These are phyloP conservation scores for Eristalis arbustorum DNA, from an alignment of 2,888 invertebrate genomes.

Conservation along the genomic window DNA sequence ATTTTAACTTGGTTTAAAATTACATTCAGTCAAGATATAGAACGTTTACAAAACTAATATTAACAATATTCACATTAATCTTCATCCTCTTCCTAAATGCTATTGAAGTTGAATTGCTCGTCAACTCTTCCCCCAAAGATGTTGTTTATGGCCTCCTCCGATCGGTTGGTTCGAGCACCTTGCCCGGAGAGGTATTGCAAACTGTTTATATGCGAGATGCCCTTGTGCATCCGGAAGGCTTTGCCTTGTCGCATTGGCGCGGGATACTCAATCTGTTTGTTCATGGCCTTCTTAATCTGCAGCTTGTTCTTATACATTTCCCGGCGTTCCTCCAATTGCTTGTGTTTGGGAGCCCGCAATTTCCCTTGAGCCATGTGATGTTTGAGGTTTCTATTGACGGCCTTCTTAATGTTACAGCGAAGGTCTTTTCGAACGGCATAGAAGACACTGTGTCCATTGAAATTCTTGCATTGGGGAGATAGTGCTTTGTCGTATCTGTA, in stretches of 20 bases:
- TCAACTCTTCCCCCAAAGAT: constrained; percentile 37
- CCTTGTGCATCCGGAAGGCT: constrained; percentile 53
- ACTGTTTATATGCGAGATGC: constrained; percentile 71
- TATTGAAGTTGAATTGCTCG: constrained; percentile 52
- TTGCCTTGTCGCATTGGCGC: constrained; percentile 38
- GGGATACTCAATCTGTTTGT: not conserved
- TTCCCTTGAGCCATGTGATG: constrained; percentile 14
- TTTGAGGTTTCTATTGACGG: constrained; percentile 40
- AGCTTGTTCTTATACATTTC: constrained; percentile 48
- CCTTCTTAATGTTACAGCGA: constrained; percentile 77
- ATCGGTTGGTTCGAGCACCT: constrained; percentile 8
- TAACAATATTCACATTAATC: constrained; percentile 11
- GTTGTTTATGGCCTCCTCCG: constrained; percentile 34
- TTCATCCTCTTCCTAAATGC: constrained; percentile 36
- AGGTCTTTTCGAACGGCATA: constrained; percentile 83
- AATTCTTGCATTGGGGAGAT: constrained; percentile 84
- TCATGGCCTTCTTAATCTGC: not conserved
- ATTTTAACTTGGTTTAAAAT: constrained; percentile 36
- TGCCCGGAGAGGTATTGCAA: constrained; percentile 60
- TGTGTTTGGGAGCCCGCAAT: constrained; percentile 70
- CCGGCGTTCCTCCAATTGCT: constrained; percentile 64
- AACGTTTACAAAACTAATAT: constrained; percentile 34
- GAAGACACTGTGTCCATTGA: constrained; percentile 84
- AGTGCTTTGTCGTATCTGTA: constrained; percentile 83
- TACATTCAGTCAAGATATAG: constrained; percentile 60